Percentiles rank a stretch among this genome's conserved stretches.
Conservation (phyloP, 2,113 vertebrate species). For the Heterotis niloticus region DNA sequence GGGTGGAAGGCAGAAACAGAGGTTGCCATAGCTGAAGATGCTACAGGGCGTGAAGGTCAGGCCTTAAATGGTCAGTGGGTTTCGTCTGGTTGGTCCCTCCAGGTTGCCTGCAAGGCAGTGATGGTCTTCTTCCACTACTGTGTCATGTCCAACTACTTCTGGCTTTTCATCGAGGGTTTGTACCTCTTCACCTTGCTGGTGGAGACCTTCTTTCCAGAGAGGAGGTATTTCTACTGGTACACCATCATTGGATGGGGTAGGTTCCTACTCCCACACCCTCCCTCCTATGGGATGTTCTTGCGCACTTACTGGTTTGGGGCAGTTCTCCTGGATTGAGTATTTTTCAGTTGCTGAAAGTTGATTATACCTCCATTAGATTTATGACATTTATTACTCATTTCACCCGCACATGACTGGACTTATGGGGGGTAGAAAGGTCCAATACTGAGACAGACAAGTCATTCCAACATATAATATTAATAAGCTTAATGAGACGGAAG, state of each 20-base stretch:
- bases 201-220: slow-evolving; percentile 95
- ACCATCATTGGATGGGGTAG: slow-evolving; percentile 71
- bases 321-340: neutral
- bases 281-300: neutral
- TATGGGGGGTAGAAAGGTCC: too few species aligned
- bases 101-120: slow-evolving; percentile 91
- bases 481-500: too few species aligned
- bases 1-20: too few species aligned
- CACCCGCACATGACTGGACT: too few species aligned
- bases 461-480: too few species aligned
- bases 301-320: neutral
- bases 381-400: too few species aligned
- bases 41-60: too few species aligned
- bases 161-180: slow-evolving; percentile 95
- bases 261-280: slow-evolving; percentile 65
- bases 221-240: slow-evolving; percentile 95
- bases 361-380: neutral
- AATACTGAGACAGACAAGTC: too few species aligned
- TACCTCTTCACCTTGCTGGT: slow-evolving; percentile 96
- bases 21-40: too few species aligned
- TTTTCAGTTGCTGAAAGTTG: neutral
- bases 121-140: slow-evolving; percentile 99
- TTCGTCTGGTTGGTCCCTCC: slow-evolving; percentile 19
- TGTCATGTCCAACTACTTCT: slow-evolving; percentile 98
- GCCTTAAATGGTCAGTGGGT: neutral